phyloP scores from a whole-genome alignment of 1,140 invertebrate species.

The Nebria ingens region DNA sequence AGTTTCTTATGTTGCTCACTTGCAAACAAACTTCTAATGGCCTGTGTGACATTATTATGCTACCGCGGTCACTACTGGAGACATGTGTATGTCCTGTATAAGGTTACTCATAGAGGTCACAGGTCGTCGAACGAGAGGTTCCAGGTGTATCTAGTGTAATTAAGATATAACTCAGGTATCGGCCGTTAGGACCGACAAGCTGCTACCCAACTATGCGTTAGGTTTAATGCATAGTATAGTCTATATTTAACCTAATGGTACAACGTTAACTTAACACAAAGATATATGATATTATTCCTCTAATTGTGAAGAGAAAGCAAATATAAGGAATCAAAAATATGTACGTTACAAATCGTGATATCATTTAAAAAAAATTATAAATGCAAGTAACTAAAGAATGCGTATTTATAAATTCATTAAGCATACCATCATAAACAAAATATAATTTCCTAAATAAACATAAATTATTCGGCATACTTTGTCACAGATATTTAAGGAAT shows the following conservation, averaged over 20 bases:
- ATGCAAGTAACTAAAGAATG: too few relatives aligned
- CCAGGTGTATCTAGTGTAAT: conserved; percentile 2
- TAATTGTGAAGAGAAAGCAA: too few relatives aligned
- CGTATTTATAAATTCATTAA: too few relatives aligned
- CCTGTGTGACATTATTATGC: background rate
- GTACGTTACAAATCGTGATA: too few relatives aligned
- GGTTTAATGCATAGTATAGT: background rate
- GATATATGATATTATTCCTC: too few relatives aligned
- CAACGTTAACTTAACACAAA: too few relatives aligned
- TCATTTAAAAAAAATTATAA: too few relatives aligned
- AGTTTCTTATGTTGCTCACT: background rate
- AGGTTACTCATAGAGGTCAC: background rate
- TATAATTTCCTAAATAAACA: too few relatives aligned
- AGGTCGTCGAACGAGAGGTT: background rate
- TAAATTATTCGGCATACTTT: too few relatives aligned
- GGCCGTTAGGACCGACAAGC: conserved; percentile 7
- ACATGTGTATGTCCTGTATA: background rate
- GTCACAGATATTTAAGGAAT: too few relatives aligned
- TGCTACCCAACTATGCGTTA: background rate
- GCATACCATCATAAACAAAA: too few relatives aligned
- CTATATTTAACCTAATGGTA: background rate
- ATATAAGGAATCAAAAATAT: too few relatives aligned
- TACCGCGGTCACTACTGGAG: background rate
- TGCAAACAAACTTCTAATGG: background rate
- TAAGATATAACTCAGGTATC: conserved; percentile 8